phyloP scores from a whole-genome alignment of 1,140 invertebrate genomes.

The Diploscapter pachys region DNA sequence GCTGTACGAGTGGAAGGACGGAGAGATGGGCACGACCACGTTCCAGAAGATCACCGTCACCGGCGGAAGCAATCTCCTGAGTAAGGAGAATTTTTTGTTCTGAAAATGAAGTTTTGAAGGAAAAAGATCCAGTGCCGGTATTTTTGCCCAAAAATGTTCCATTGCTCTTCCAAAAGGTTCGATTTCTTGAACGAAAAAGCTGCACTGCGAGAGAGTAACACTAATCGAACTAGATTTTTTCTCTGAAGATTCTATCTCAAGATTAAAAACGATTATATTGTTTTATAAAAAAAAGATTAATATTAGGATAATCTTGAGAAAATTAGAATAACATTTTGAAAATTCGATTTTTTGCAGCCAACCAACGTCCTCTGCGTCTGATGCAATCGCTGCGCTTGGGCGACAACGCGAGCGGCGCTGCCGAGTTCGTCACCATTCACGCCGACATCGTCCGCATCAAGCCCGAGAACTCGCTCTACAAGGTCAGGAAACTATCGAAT shows the following conservation, averaged over 20 bases:
- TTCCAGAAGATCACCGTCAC: slow-evolving; percentile 38
- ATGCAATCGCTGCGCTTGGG: slow-evolving; percentile 39
- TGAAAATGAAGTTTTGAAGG: too few relatives aligned
- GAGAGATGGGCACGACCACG: slow-evolving; percentile 27
- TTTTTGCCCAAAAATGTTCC: too few relatives aligned
- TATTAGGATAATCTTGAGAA: neutral
- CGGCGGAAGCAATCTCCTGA: neutral
- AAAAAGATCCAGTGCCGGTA: too few relatives aligned
- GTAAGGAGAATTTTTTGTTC: neutral
- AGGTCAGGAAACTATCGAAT: slow-evolving; percentile 34
- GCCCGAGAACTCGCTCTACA: slow-evolving; percentile 46
- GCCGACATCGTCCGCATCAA: slow-evolving; percentile 42
- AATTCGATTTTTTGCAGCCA: slow-evolving; percentile 12
- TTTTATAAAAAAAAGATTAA: neutral
- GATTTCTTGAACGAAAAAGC: neutral
- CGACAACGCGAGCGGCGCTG: slow-evolving; percentile 20
- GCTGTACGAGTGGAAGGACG: slow-evolving; percentile 43
- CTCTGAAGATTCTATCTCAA: neutral
- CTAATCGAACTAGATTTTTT: neutral
- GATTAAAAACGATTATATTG: neutral
- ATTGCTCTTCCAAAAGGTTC: too few relatives aligned
- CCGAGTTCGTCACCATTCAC: slow-evolving; percentile 42
- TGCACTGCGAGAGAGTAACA: slow-evolving; percentile 4
- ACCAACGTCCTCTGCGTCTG: slow-evolving; percentile 44
- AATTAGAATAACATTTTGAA: slow-evolving; percentile 1